Conservation (phyloP, 2,888 invertebrate species). For the Laothoe populi region DNA sequence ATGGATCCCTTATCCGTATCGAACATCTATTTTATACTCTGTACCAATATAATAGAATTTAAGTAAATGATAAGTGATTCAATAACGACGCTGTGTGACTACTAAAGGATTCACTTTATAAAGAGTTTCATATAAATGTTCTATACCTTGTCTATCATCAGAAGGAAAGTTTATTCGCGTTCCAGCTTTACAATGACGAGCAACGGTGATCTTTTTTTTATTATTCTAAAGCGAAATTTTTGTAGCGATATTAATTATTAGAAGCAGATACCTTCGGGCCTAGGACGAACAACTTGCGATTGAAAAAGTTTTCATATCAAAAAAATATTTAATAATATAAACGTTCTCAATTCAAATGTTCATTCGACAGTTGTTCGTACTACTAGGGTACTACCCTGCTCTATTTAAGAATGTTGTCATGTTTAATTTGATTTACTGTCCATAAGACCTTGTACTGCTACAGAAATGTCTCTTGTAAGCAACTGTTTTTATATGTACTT, state of each 20-base stretch:
- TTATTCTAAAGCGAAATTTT: slow-evolving; percentile 5
- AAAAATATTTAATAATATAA: too few relatives aligned
- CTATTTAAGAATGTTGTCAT: background rate
- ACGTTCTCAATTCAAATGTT: too few relatives aligned
- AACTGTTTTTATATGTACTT: background rate
- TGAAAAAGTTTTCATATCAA: too few relatives aligned
- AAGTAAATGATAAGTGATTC: slow-evolving; percentile 22
- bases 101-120: slow-evolving; percentile 12
- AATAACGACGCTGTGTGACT: slow-evolving; percentile 20
- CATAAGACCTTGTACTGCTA: too few relatives aligned
- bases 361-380: too few relatives aligned
- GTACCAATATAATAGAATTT: slow-evolving; percentile 10
- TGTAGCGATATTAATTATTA: background rate
- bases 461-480: background rate
- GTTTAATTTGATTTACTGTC: background rate
- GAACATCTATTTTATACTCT: background rate
- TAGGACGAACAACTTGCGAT: too few relatives aligned
- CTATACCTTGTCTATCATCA: background rate
- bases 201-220: background rate
- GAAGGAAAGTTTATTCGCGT: background rate
- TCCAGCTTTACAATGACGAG: slow-evolving; percentile 4
- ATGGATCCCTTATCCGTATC: background rate
- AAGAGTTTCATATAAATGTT: slow-evolving; percentile 34
- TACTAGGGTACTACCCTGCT: too few relatives aligned
- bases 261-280: too few relatives aligned